phyloP scores from a whole-genome alignment of 2,888 invertebrate genomes.

The Coelinius sp. region DNA sequence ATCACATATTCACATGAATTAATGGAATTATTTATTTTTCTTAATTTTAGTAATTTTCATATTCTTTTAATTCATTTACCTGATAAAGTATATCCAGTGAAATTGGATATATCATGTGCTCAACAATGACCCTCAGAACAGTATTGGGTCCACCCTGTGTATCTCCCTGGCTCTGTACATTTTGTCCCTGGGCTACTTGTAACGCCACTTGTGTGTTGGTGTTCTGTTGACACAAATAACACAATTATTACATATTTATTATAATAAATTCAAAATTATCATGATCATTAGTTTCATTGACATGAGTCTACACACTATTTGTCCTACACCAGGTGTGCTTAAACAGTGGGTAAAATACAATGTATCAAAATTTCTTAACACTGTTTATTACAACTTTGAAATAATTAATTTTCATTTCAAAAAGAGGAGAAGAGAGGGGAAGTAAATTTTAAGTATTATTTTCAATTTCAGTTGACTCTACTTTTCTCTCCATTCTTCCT shows the following conservation, averaged over 20 bases:
- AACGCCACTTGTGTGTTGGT: slow-evolving; percentile 87
- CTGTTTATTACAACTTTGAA: not conserved
- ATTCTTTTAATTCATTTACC: slow-evolving; percentile 71
- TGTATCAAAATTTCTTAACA: not conserved
- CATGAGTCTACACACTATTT: not conserved
- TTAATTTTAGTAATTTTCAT: too few species aligned
- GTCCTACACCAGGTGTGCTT: not conserved
- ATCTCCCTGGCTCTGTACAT: slow-evolving; percentile 71
- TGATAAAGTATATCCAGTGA: slow-evolving; percentile 96
- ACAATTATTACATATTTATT: not conserved
- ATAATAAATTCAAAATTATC: not conserved
- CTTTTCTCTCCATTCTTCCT: not conserved
- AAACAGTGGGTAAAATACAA: not conserved
- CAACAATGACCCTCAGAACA: slow-evolving; percentile 97
- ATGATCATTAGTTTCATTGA: not conserved
- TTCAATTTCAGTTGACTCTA: not conserved
- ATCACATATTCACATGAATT: not conserved
- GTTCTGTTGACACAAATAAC: slow-evolving; percentile 56
- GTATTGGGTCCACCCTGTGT: slow-evolving; percentile 94
- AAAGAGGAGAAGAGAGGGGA: not conserved
- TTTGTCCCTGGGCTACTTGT: slow-evolving; percentile 83
- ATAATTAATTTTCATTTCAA: not conserved
- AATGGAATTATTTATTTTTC: too few species aligned
- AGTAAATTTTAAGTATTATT: not conserved
- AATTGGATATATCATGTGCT: slow-evolving; percentile 98